Evolutionary conservation across 2,797 vertebrate species (phyloP), one percentile per base, ranked within the genome.

Genomic region (Danio kyathit): DNA sequence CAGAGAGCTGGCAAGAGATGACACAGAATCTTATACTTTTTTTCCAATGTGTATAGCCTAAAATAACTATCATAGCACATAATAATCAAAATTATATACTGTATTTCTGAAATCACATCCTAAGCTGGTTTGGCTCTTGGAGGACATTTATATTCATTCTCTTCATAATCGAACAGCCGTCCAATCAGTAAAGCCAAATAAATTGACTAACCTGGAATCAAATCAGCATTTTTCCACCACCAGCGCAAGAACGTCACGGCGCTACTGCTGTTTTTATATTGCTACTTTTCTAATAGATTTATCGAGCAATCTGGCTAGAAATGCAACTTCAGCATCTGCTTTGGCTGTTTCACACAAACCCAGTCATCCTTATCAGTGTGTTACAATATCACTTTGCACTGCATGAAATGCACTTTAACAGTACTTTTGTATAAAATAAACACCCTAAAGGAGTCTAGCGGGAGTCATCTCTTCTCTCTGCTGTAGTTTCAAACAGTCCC

Each of bases 321-420:
- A 76, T 52, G 29, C 29, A 51, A 40, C 43, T 61, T 38, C 12
- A 76, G 61, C 40, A 66, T 49, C 16, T 48, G 66, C 56, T 79
- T 49, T 41, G 29, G 29, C 12, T 52, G 40, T 13, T 63, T 40
- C 16, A 70, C 52, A 65, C 61, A 66, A 65, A 76, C 52, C 6
- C 40, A 65, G 13, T 57, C 19, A 48, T 77, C 64, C 46, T 19
- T 48, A 69, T 69, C 76, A 49, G 19, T 61, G 38, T 51, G 66
- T 60, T 61, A 43, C 76, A 71, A 60, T 43, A 51, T 71, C 66
- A 59, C 65, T 40, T 60, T 0, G 3, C 44, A 21, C n/a, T 16
- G 11, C 52, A 59, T 48, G 16, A 69, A 66, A 77, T 9, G n/a
- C 63, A 57, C 38, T 67, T 77, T 59, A 44, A 69, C 64, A 69